Conservation (phyloP, 2,113 vertebrate genomes). For the Camelus bactrianus region DNA sequence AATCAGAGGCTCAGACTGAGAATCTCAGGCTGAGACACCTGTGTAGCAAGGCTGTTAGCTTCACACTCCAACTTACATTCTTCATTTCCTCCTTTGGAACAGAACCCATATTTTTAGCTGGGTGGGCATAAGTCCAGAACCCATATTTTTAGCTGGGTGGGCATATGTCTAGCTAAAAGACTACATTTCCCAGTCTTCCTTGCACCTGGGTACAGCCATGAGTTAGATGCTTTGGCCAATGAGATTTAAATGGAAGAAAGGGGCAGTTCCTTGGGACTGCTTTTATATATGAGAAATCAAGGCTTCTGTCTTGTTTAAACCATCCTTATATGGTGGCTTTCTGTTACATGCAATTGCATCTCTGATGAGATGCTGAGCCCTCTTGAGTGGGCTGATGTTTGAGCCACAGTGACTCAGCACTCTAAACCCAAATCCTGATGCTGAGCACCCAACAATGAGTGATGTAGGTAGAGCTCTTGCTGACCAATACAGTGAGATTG, state of each 20-base stretch:
- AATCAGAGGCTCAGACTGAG: neutral
- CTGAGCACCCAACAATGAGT: neutral
- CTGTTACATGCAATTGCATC: neutral
- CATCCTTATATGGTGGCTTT: neutral
- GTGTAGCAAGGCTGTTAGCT: neutral
- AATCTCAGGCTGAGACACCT: neutral
- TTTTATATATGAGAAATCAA: slow-evolving; percentile 37
- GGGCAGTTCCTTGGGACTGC: neutral
- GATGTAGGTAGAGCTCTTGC: neutral
- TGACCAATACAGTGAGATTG: neutral
- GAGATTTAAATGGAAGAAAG: neutral
- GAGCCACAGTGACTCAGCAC: neutral
- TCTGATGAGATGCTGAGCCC: neutral
- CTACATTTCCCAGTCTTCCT: neutral
- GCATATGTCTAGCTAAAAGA: neutral
- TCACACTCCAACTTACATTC: neutral
- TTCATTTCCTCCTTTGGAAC: neutral
- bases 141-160: neutral
- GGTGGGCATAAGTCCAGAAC: neutral
- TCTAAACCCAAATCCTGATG: neutral
- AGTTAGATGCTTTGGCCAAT: neutral
- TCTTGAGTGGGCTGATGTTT: neutral
- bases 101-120: neutral
- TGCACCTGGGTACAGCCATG: neutral
- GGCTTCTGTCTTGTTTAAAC: slow-evolving; percentile 5